Percentiles rank a stretch among this genome's conserved stretches.
phyloP scores from a whole-genome alignment of 1,140 invertebrate genomes.

The Hycleus cichorii region DNA sequence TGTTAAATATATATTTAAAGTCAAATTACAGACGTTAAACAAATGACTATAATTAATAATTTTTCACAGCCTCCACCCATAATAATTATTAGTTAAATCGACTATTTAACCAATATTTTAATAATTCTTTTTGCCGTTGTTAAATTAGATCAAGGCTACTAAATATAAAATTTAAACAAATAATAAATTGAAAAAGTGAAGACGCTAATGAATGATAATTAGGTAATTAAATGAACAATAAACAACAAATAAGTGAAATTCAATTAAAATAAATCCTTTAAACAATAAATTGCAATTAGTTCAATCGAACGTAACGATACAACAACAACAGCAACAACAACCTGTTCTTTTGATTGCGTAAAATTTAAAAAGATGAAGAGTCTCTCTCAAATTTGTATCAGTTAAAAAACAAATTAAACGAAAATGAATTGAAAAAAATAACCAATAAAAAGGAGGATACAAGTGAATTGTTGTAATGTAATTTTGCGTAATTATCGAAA shows the following conservation, averaged over 20 bases:
- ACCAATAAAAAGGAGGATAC: too few relatives aligned
- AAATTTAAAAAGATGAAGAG: neutral
- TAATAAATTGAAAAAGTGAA: conserved; percentile 3
- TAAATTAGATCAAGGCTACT: conserved; percentile 11
- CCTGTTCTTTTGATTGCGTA: conserved; percentile 11
- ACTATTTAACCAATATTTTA: too few relatives aligned
- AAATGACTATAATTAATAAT: conserved; percentile 12
- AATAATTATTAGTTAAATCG: too few relatives aligned
- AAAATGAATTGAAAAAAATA: too few relatives aligned
- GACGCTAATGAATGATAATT: conserved; percentile 18
- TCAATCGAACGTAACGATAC: conserved; percentile 9
- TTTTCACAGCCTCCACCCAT: neutral
- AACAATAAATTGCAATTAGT: conserved; percentile 27
- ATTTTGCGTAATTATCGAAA: too few relatives aligned
- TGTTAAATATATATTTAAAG: conserved; percentile 13
- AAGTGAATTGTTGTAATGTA: too few relatives aligned
- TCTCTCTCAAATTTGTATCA: too few relatives aligned
- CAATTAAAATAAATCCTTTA: conserved; percentile 22
- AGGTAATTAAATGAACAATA: conserved; percentile 19
- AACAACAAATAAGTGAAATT: conserved; percentile 21
- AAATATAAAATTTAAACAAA: too few relatives aligned
- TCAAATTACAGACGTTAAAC: conserved; percentile 8
- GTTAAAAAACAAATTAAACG: too few relatives aligned
- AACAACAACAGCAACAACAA: conserved; percentile 3
- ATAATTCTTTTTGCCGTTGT: neutral